Evolutionary conservation across 2,113 vertebrate genomes (phyloP).

Genomic region (Xiphophorus couchianus): DNA sequence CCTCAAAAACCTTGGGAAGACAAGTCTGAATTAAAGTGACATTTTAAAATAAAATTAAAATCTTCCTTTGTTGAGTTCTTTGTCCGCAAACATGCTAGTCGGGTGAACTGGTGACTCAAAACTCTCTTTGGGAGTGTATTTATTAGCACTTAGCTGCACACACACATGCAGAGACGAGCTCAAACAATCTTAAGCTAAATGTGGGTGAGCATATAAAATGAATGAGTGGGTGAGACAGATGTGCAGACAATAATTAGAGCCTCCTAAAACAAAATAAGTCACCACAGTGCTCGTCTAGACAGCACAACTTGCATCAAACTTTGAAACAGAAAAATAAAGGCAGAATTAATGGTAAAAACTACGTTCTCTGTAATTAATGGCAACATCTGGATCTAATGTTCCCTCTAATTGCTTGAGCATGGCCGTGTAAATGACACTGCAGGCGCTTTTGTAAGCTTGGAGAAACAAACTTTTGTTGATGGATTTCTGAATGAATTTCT

Average conservation of each 20-base stretch:
- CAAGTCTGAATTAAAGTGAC: no score
- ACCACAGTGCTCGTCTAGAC: conserved; percentile 19
- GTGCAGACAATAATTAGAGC: conserved; percentile 12
- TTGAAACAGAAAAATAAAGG: conserved; percentile 24
- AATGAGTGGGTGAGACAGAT: conserved; percentile 33
- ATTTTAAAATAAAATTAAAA: no score
- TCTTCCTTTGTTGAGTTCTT: no score
- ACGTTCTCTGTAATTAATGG: conserved; percentile 6
- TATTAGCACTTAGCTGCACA: not conserved
- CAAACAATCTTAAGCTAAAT: not conserved
- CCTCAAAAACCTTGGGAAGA: no score
- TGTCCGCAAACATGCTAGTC: not conserved
- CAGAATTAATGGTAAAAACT: conserved; percentile 14
- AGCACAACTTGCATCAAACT: conserved; percentile 30
- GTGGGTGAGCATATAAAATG: not conserved
- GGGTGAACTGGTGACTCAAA: not conserved
- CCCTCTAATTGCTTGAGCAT: conserved; percentile 15
- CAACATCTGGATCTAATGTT: not conserved
- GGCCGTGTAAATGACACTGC: conserved; percentile 19
- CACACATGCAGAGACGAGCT: not conserved
- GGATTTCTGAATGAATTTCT: conserved; percentile 41
- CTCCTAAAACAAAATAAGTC: conserved; percentile 16
- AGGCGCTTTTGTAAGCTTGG: conserved; percentile 18
- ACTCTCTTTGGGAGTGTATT: not conserved
- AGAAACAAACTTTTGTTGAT: conserved; percentile 6